Conservation (phyloP, 2,113 vertebrate species). For the Glaucidium brasilianum region DNA sequence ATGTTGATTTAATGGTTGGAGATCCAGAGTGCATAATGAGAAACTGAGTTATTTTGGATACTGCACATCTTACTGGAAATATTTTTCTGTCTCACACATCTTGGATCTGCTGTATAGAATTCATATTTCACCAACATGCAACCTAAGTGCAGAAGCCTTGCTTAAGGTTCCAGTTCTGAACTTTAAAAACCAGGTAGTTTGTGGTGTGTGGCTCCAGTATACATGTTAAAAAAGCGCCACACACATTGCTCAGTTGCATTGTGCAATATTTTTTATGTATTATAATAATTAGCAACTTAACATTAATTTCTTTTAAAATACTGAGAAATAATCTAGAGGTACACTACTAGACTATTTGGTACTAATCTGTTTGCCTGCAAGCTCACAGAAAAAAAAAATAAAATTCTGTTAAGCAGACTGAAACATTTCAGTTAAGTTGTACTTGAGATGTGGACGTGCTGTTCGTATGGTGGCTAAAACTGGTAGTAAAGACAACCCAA, state of each 20-base stretch:
- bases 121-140: conserved; percentile 21
- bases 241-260: conserved; percentile 9
- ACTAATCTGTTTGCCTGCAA: not conserved
- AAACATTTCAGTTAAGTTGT: not conserved
- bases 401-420: not conserved
- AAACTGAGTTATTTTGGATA: conserved; percentile 22
- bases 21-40: conserved; percentile 24
- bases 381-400: not conserved
- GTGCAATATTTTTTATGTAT: conserved; percentile 72
- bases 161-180: conserved; percentile 23
- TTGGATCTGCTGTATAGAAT: not conserved
- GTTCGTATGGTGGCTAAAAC: not conserved
- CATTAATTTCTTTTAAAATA: conserved; percentile 40
- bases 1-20: not conserved
- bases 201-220: conserved; percentile 39
- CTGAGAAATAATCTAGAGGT: not conserved
- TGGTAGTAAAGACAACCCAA: not conserved
- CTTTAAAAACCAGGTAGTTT: conserved; percentile 27
- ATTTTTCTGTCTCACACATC: not conserved
- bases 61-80: conserved; percentile 30
- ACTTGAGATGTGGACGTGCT: not conserved
- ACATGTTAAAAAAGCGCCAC: not conserved
- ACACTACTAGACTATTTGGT: not conserved
- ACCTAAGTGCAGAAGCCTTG: not conserved
- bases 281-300: conserved; percentile 48